Base-by-base conservation (phyloP, 2,113 vertebrate genomes). In the Polypterus senegalus region DNA sequence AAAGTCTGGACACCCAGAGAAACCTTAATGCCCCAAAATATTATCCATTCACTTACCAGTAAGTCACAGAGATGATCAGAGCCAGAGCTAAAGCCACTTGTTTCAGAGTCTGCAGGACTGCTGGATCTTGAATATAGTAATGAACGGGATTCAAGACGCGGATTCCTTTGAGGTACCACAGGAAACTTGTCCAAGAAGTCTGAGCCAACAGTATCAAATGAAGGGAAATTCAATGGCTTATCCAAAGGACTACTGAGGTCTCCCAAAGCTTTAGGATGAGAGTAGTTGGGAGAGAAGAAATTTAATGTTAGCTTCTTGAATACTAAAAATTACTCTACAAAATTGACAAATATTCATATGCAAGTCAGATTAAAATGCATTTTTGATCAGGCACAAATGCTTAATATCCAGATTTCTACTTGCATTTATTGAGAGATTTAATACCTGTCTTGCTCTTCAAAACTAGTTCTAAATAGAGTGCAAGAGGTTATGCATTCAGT, bases 1-100 rank as follows among this genome's bases (percentile, higher is more conserved):
- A 27, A 27, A 27, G 27, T 27, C 27, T 27, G 27, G 27, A 27
- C 27, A 27, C 27, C 27, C 27, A 27, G 27, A 27, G 27, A 27
- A 27, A 27, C 27, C 27, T 27, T 27, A 27, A 27, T 27, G 27
- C 2, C 27, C 27, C 2, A 27, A 27, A 27, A 2, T 27, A n/a
- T 27, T 2, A n/a, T 54, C 9, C 4, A 4, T 53, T 54, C 58
- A 81, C 88, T 81, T 82, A 93, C 91, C 59, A 93, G 89, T 70
- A 93, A 76, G 64, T 99, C 96, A 52, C 90, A 96, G 66, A 99
- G 88, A 65, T 97, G 92, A 71, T 99, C 97, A 0, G 97, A 99
- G 55, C 95, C 92, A 10, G 97, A 98, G 83, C 97, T 99, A 81
- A 99, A 97, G 61, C 97, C 94, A 48, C 97, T 99, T 67, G 93